A percentile compares a stretch with the other conserved stretches of the same genome.
Conservation (phyloP, 2,888 invertebrate species). For the Drosophila falleni region DNA sequence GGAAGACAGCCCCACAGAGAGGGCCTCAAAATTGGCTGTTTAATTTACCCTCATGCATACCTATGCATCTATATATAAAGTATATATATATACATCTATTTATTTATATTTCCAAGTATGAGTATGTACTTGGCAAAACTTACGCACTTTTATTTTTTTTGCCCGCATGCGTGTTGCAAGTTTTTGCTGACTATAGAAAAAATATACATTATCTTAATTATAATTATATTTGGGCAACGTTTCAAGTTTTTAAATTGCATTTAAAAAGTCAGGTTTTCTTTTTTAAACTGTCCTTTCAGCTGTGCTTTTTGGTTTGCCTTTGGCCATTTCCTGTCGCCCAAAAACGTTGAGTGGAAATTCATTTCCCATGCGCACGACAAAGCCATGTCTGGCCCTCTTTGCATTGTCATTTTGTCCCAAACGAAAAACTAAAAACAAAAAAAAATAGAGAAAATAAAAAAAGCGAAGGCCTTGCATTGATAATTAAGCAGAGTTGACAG, state of each 20-base stretch:
- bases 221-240: slow-evolving; percentile 44
- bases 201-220: slow-evolving; percentile 51
- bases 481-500: slow-evolving; percentile 70
- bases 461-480: slow-evolving; percentile 73
- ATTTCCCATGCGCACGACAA: slow-evolving; percentile 78
- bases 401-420: slow-evolving; percentile 61
- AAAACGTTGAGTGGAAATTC: slow-evolving; percentile 70
- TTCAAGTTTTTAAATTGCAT: slow-evolving; percentile 37
- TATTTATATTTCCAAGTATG: background rate
- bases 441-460: slow-evolving; percentile 29
- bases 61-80: slow-evolving; percentile 17
- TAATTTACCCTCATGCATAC: slow-evolving; percentile 54
- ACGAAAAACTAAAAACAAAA: slow-evolving; percentile 48
- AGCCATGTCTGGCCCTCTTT: slow-evolving; percentile 70
- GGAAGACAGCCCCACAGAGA: slow-evolving; percentile 17
- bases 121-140: slow-evolving; percentile 43
- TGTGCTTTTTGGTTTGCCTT: slow-evolving; percentile 31
- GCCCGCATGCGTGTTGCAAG: slow-evolving; percentile 56
- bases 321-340: slow-evolving; percentile 73
- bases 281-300: slow-evolving; percentile 30
- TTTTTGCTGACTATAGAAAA: background rate
- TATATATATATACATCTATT: background rate
- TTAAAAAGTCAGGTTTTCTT: slow-evolving; percentile 23
- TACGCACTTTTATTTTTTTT: slow-evolving; percentile 70
- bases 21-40: slow-evolving; percentile 72